Evolutionary conservation across 1,140 invertebrate genomes (phyloP), one percentile per base, ranked within the genome.

Genomic region (Musca domestica): DNA sequence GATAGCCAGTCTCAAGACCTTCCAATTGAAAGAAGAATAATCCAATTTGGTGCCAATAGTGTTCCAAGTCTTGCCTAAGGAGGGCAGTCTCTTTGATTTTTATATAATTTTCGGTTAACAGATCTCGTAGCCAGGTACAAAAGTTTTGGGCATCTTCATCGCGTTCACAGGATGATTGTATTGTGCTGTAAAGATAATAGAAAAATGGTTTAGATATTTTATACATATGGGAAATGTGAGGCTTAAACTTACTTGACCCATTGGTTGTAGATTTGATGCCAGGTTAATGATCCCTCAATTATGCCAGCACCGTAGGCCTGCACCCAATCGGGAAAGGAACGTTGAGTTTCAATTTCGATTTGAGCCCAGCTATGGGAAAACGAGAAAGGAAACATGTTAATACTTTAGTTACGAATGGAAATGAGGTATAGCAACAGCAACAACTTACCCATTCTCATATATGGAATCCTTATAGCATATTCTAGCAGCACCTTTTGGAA

Each of bases 281-380:
- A 91, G 3, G 92, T 93, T 1, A 94, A 77, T 27, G 88, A 89
- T 0, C 94, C 94, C 83, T 96, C 95, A 0, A 93, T 84, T n/a
- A 94, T 85, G 9, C 95, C 95, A n/a, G 94, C 94, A 2, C 91
- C 90, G 78, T 91, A 95, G 0, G 93, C 93, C 83, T 96, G 95
- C 7, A 91, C 85, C 70, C 87, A 85, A 77, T 93, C 91, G 3
- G 89, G 86, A 80, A 89, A 92, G 1, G 85, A 84, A 48, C 83
- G 78, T 69, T 91, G 87, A 6, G 91, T 92, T 82, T 92, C 89
- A 61, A 94, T 87, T 84, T 94, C 92, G 15, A 95, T 81, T 71
- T 87, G 85, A 1, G 90, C 91, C 92, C 92, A 94, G 27, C 90
- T 91, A 70, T 25, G 12, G n/a, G 48, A 25, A 65, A 22, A 68